Evolutionary conservation across 2,797 vertebrate genomes (phyloP), one percentile per base, ranked within the genome.

Genomic region (Rhyacichthys aspro): DNA sequence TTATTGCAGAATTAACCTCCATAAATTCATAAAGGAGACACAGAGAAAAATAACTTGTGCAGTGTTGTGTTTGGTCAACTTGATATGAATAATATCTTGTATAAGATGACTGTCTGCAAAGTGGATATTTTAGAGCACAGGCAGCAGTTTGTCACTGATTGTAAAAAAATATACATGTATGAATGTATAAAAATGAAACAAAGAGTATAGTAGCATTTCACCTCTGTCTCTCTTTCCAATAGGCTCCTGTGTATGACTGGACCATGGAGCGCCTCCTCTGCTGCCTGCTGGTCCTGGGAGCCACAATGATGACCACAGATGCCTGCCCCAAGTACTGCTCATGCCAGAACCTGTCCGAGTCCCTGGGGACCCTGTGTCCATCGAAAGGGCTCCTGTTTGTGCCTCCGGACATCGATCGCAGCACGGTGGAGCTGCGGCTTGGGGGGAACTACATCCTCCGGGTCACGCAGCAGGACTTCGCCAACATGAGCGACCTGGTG

Each of bases 311-410:
- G 74, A 89, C 85, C 71, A 92, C 93, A 57, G 90, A 92, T 0
- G 94, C 94, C 57, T 98, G 96, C 78, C 96, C 96, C 64, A 97
- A 97, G 88, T 96, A 98, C 55, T 98, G 96, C 36, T 88, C 92
- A 63, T 98, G 96, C 79, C 96, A 98, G 91, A 98, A 98, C 82
- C 87, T 98, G 61, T 98, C 96, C 0, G 95, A 97, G 83, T 98
- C 96, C 2, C 86, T 98, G 63, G 96, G 96, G 34, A 98, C 96
- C 2, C 76, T 98, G 71, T 98, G 96, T 76, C 95, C 96, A 5
- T 91, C 95, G 52, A 98, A 96, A 84, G 96, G 96, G 69, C 94
- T 98, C 59, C 94, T 98, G n/a, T 98, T 98, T 5, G 96, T 98
- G 67, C 96, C 96, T 0, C 67, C 84, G 7, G 95, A 98, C 82